A percentile compares a stretch with the other conserved stretches of the same genome.
phyloP scores from a whole-genome alignment of 2,888 invertebrate species.

The Drosophila fulvimacula region DNA sequence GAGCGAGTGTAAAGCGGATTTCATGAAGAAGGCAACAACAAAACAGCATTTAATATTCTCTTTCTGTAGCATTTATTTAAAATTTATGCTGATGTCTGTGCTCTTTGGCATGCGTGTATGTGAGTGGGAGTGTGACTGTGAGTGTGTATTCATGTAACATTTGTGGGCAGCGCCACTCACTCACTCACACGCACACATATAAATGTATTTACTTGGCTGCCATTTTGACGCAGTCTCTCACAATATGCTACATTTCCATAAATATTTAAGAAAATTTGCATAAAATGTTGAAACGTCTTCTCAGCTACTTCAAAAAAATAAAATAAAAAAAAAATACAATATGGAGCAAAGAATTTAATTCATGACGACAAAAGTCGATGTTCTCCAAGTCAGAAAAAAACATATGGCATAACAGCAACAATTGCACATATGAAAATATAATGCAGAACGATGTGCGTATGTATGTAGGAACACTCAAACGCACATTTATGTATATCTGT shows the following conservation, averaged over 20 bases:
- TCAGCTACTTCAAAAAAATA: constrained; percentile 21
- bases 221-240: constrained; percentile 75
- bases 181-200: constrained; percentile 10
- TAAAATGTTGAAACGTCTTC: constrained; percentile 68
- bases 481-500: not conserved
- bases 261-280: constrained; percentile 81
- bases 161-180: constrained; percentile 19
- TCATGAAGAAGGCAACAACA: constrained; percentile 25
- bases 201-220: constrained; percentile 71
- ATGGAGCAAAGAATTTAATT: constrained; percentile 68
- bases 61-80: constrained; percentile 75
- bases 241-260: constrained; percentile 82
- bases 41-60: constrained; percentile 73
- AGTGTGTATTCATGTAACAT: constrained; percentile 6
- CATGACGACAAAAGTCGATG: constrained; percentile 79
- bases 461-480: too few relatives aligned
- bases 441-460: constrained; percentile 66
- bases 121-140: constrained; percentile 16
- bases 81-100: constrained; percentile 77
- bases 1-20: constrained; percentile 13
- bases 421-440: constrained; percentile 57
- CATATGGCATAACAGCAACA: constrained; percentile 59
- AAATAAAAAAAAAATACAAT: constrained; percentile 7
- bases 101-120: constrained; percentile 28
- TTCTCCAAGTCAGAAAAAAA: constrained; percentile 71